These are phyloP conservation scores for Eriosoma lanigerum DNA, from an alignment of 1,140 invertebrate genomes.

Conservation along the genomic window DNA sequence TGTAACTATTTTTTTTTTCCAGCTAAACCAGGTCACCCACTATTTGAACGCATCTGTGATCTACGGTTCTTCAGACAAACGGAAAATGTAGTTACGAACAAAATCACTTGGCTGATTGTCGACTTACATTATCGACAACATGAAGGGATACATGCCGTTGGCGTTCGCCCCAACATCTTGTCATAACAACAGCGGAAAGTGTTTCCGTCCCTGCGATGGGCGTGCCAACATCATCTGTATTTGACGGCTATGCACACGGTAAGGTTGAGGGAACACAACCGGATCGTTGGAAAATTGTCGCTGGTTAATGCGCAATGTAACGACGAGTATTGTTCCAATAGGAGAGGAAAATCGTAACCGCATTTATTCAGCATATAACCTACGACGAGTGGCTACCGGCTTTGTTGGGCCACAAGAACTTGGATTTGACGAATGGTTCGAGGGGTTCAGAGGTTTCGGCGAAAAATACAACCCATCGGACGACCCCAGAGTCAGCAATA, in stretches of 20 bases:
- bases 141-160: neutral
- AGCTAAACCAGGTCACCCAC: slow-evolving; percentile 76
- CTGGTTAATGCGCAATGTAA: slow-evolving; percentile 71
- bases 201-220: slow-evolving; percentile 62
- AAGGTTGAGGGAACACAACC: slow-evolving; percentile 87
- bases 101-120: slow-evolving; percentile 63
- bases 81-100: slow-evolving; percentile 62
- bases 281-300: slow-evolving; percentile 68
- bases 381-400: slow-evolving; percentile 84
- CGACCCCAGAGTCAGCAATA: slow-evolving; percentile 70
- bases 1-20: slow-evolving; percentile 37
- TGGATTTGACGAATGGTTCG: slow-evolving; percentile 24
- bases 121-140: slow-evolving; percentile 56
- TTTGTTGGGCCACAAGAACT: slow-evolving; percentile 62
- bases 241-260: slow-evolving; percentile 78
- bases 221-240: slow-evolving; percentile 79
- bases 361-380: slow-evolving; percentile 85
- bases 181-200: slow-evolving; percentile 58
- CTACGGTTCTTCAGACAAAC: slow-evolving; percentile 66
- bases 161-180: neutral
- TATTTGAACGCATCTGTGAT: slow-evolving; percentile 74
- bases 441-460: slow-evolving; percentile 54
- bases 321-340: slow-evolving; percentile 80
- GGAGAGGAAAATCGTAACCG: slow-evolving; percentile 78
- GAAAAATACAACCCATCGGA: slow-evolving; percentile 62